phyloP scores from a whole-genome alignment of 2,888 invertebrate species.

The Pterostichus niger region DNA sequence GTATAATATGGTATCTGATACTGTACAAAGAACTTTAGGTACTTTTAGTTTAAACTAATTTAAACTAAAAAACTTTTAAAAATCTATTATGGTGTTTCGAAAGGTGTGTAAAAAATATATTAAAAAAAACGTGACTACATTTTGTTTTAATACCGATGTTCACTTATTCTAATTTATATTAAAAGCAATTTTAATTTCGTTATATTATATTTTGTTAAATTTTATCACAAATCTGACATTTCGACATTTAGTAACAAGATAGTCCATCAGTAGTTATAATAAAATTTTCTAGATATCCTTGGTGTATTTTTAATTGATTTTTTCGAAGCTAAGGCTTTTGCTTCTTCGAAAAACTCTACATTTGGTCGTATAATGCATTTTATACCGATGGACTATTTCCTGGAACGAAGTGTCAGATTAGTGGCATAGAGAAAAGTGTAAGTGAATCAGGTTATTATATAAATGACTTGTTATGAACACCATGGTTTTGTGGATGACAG shows the following conservation, averaged over 20 bases:
- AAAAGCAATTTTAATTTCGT: conserved; percentile 38
- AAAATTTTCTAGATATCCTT: conserved; percentile 44
- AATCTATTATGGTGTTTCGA: conserved; percentile 47
- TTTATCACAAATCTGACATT: conserved; percentile 16
- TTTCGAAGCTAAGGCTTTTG: conserved; percentile 34
- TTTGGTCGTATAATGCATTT: conserved; percentile 32
- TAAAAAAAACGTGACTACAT: conserved; percentile 51
- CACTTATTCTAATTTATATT: conserved; percentile 50
- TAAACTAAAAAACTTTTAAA: conserved; percentile 21
- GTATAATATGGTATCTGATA: conserved; percentile 28
- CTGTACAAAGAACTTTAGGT: conserved; percentile 30
- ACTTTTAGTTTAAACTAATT: conserved; percentile 8
- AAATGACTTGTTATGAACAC: conserved; percentile 59
- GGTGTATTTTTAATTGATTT: conserved; percentile 32
- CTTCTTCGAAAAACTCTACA: conserved; percentile 42
- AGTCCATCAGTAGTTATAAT: conserved; percentile 28
- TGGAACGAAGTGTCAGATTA: conserved; percentile 15
- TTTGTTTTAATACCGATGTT: conserved; percentile 29
- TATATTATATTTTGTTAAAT: conserved; percentile 11
- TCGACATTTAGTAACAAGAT: not conserved
- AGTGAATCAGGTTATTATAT: conserved; percentile 42
- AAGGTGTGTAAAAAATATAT: conserved; percentile 52
- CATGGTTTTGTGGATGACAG: conserved; percentile 62
- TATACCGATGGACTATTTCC: conserved; percentile 14
- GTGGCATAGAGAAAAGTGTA: not conserved